Base-by-base conservation (phyloP, 2,113 vertebrate genomes). In the Puntigrus tetrazona region DNA sequence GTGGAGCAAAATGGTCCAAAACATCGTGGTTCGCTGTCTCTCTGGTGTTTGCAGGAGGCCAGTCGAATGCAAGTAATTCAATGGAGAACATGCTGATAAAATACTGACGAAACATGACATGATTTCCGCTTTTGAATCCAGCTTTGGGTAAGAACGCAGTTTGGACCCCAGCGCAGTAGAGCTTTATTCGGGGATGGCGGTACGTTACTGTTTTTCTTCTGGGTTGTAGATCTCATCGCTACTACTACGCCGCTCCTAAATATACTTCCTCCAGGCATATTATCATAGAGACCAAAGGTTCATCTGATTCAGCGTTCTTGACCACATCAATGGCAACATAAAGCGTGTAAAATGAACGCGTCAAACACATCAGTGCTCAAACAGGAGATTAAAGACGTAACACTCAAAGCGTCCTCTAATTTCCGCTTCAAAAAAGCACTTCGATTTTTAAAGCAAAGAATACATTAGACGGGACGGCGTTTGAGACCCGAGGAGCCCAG, bases 311-410 rank as follows among this genome's bases (percentile, higher is more conserved):
- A 14, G 31, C 78, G 57, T 63, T 78, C 31, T 69, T 73, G 52
- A 78, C 31, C 57, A 73, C 67, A 83, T 83, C 70, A 73, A 74
- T 78, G 45, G 14, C 50, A 61, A 9, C 38, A 63, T 70, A 67
- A 77, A 74, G 59, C 45, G 41, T 41, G 70, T 55, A 20, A 86
- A 78, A 82, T 55, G 27, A 63, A 57, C 43, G 73, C 25, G 22
- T 67, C 22, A 20, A 45, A 78, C 34, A 31, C 67, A 73, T 83
- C 81, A n/a, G 27, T 81, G 75, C 76, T 91, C 87, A 92, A 91
- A 92, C 86, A 72, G 81, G 83, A 94, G 94, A 94, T 95, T 94
- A 94, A 95, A 95, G 94, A 93, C 90, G 75, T 89, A 89, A 91
- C 83, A 84, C 89, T 93, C 86, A 94, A 94, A 94, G 91, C 93